Conservation (phyloP, 30 jellyfish, hydroid and myxozoan genomes). For the Hydractinia echinata region DNA sequence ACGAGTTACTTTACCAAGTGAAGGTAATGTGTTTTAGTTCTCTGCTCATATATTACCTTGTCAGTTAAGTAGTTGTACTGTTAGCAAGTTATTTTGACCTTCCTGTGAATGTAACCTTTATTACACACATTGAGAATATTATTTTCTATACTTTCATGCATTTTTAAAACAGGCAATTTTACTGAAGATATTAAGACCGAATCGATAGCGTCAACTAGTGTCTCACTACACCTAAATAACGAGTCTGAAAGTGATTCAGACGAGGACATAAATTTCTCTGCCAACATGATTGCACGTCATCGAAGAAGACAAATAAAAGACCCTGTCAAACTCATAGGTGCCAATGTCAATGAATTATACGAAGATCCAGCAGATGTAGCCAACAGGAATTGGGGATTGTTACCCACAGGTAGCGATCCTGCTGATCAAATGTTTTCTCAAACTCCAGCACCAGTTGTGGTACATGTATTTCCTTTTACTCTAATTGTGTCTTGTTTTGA, state of each 20-base stretch:
- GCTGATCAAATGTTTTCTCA: background rate
- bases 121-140: too few species aligned
- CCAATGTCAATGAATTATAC: background rate
- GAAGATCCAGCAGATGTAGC: background rate
- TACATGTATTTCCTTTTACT: background rate
- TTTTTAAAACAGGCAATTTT: too few species aligned
- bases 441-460: background rate
- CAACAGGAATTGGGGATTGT: background rate
- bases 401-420: constrained; percentile 2
- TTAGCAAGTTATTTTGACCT: too few species aligned
- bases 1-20: too few species aligned
- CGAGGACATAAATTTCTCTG: background rate
- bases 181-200: too few species aligned
- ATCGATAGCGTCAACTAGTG: too few species aligned
- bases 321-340: background rate
- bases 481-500: background rate
- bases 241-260: background rate
- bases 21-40: too few species aligned
- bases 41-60: too few species aligned
- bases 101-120: too few species aligned
- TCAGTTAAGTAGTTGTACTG: too few species aligned
- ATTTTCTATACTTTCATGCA: too few species aligned
- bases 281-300: constrained; percentile 12
- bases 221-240: too few species aligned
- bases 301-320: background rate